Evolutionary conservation across 2,113 vertebrate species (phyloP).

Genomic region (Pandion haliaetus): DNA sequence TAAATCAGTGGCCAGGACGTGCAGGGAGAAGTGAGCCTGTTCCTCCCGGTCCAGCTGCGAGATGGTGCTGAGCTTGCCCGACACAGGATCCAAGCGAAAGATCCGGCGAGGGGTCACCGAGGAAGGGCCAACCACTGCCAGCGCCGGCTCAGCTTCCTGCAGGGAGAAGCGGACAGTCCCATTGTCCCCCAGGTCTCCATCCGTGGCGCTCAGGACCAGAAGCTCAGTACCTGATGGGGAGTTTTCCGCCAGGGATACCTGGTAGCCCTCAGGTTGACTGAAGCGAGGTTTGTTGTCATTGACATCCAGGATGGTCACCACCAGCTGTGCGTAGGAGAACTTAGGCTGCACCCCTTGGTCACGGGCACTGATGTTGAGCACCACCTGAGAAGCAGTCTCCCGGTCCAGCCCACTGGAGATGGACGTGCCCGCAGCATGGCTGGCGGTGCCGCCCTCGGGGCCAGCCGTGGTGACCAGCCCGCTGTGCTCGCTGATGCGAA

Average conservation of each 20-base stretch:
- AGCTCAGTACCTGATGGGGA: conserved; percentile 85
- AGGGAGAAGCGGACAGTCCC: conserved; percentile 90
- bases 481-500: conserved; percentile 92
- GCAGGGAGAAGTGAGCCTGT: conserved; percentile 80
- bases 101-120: conserved; percentile 45
- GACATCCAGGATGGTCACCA: conserved; percentile 89
- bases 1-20: conserved; percentile 85
- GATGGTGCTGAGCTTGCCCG: conserved; percentile 83
- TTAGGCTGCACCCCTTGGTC: conserved; percentile 96
- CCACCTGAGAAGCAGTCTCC: conserved; percentile 86
- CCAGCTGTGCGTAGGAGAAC: conserved; percentile 88
- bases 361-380: conserved; percentile 93
- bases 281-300: conserved; percentile 92
- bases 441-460: neutral
- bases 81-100: conserved; percentile 86
- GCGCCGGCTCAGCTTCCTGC: conserved; percentile 74
- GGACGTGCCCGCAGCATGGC: accelerated
- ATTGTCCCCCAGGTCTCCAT: conserved; percentile 93
- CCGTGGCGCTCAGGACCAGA: conserved; percentile 82
- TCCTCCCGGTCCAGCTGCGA: conserved; percentile 89
- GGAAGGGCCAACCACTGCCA: neutral
- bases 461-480: conserved; percentile 89
- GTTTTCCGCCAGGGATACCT: conserved; percentile 85
- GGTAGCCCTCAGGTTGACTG: conserved; percentile 79
- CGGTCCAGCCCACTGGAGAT: conserved; percentile 77